phyloP scores from a whole-genome alignment of 2,888 invertebrate species.

The Molanna angustata region DNA sequence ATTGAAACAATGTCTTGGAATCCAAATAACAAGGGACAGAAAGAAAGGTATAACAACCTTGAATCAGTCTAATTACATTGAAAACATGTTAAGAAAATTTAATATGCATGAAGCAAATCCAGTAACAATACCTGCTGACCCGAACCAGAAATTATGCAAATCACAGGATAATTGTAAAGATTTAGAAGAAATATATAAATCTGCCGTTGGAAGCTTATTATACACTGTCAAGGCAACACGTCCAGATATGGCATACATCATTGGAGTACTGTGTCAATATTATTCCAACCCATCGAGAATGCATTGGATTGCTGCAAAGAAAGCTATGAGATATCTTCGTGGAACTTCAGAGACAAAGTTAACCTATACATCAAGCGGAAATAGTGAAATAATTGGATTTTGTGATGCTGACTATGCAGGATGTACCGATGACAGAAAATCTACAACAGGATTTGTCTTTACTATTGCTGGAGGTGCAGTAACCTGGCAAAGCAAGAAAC shows the following conservation, averaged over 20 bases:
- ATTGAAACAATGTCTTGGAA: background rate
- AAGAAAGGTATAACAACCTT: background rate
- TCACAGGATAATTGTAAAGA: background rate
- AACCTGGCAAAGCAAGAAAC: conserved; percentile 34
- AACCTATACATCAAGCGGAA: background rate
- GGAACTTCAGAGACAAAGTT: conserved; percentile 29
- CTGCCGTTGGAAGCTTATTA: conserved; percentile 2
- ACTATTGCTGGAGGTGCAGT: conserved; percentile 35
- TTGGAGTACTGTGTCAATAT: conserved; percentile 34
- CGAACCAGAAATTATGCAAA: background rate
- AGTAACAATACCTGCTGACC: background rate
- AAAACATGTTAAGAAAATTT: conserved; percentile 5
- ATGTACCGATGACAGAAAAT: conserved; percentile 2
- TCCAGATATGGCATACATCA: conserved; percentile 33
- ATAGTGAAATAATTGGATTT: background rate
- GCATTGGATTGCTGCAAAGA: conserved; percentile 32
- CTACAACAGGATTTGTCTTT: conserved; percentile 7
- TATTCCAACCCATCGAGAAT: conserved; percentile 28
- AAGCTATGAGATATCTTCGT: conserved; percentile 33
- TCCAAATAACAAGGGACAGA: conserved; percentile 3
- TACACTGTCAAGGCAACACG: conserved; percentile 24
- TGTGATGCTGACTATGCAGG: conserved; percentile 13
- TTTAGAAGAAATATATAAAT: background rate
- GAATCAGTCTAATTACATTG: background rate
- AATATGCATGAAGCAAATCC: conserved; percentile 3